These are phyloP conservation scores for Babylonia areolata DNA, from an alignment of 1,140 invertebrate genomes.

Conservation along the genomic window DNA sequence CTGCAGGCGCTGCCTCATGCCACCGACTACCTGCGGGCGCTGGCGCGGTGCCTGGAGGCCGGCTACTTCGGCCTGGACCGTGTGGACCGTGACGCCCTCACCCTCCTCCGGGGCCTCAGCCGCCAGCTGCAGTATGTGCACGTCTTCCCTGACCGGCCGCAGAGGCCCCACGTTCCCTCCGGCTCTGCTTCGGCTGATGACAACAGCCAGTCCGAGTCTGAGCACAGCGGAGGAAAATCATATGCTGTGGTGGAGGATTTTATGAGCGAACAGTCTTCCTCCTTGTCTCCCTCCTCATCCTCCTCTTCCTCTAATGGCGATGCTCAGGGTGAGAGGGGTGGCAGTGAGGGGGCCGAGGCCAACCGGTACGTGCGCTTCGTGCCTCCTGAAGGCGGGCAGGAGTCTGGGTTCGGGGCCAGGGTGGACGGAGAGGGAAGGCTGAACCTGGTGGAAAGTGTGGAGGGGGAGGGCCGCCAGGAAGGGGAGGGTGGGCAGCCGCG, in stretches of 20 bases:
- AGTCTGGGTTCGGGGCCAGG: not conserved
- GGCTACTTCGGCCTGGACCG: slow-evolving; percentile 62
- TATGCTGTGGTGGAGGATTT: slow-evolving; percentile 31
- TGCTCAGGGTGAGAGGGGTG: not conserved
- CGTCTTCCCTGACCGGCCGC: not conserved
- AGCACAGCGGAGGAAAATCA: not conserved
- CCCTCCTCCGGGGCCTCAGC: not conserved
- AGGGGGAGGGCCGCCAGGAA: not conserved
- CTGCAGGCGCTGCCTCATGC: slow-evolving; percentile 56
- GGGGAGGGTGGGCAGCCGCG: not conserved
- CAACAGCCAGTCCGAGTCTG: not conserved
- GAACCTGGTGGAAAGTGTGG: not conserved
- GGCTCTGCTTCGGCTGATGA: not conserved
- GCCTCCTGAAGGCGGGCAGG: not conserved
- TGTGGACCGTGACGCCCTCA: slow-evolving; percentile 47
- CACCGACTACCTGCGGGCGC: slow-evolving; percentile 60
- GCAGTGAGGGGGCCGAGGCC: not conserved
- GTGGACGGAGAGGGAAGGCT: slow-evolving; percentile 11
- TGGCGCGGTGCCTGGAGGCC: slow-evolving; percentile 64
- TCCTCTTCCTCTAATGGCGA: too few relatives aligned
- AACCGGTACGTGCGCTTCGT: not conserved
- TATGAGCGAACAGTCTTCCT: not conserved
- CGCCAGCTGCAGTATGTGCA: slow-evolving; percentile 7
- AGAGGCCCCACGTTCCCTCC: not conserved
- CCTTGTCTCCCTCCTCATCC: too few relatives aligned